Evolutionary conservation across 2,113 vertebrate species (phyloP).

Genomic region (Psammodynastes pulverulentus): DNA sequence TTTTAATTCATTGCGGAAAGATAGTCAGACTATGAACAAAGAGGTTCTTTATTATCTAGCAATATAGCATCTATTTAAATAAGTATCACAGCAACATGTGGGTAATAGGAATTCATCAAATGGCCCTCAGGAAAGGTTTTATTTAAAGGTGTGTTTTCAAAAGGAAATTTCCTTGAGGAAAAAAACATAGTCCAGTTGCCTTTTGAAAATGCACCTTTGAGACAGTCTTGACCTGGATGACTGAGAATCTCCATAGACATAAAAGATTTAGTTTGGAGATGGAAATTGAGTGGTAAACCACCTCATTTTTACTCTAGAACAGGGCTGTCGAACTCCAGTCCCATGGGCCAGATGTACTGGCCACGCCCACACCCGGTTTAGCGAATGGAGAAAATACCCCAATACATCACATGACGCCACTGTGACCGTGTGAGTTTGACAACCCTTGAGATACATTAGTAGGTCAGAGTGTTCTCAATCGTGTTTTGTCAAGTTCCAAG

Average conservation of each 20-base stretch:
- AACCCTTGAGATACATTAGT: neutral
- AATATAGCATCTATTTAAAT: neutral
- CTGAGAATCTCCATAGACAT: neutral
- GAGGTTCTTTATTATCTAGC: neutral
- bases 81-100: neutral
- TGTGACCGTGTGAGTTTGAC: too few species aligned
- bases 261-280: neutral
- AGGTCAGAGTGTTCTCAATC: neutral
- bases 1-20: neutral
- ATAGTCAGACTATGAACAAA: neutral
- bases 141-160: neutral
- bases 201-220: neutral
- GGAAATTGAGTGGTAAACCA: neutral
- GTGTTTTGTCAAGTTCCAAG: neutral
- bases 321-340: too few species aligned
- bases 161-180: neutral
- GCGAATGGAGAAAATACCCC: too few species aligned
- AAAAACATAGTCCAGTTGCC: neutral
- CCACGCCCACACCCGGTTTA: too few species aligned
- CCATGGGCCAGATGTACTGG: too few species aligned
- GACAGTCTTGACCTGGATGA: neutral
- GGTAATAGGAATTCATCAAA: neutral
- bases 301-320: neutral
- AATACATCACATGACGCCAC: too few species aligned
- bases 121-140: neutral